Percentiles rank a stretch among this genome's conserved stretches.
These are phyloP conservation scores for Pantherophis alleghaniensis DNA, from an alignment of 2,797 vertebrate species.

Conservation along the genomic window DNA sequence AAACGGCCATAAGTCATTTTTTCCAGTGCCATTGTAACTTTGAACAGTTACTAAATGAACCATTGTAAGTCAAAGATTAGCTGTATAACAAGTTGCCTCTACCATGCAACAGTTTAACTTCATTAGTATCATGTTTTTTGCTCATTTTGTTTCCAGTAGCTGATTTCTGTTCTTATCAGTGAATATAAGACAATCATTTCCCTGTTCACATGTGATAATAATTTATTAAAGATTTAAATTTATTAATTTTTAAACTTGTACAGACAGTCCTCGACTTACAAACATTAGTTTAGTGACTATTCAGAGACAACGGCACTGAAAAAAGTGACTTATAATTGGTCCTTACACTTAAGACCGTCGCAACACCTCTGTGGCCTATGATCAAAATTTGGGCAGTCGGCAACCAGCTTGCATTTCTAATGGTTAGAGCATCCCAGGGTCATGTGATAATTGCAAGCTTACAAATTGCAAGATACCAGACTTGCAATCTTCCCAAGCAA, in stretches of 20 bases:
- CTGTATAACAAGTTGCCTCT: not conserved
- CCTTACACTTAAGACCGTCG: not conserved
- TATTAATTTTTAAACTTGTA: not conserved
- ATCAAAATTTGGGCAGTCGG: not conserved
- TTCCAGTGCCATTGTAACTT: too few relatives aligned
- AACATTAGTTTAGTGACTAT: not conserved
- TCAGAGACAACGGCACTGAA: not conserved
- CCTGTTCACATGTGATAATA: not conserved
- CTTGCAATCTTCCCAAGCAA: not conserved
- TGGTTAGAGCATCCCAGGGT: not conserved
- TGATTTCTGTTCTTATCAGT: not conserved
- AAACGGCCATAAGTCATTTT: too few relatives aligned
- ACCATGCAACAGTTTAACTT: not conserved
- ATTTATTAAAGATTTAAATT: not conserved
- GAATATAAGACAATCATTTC: not conserved
- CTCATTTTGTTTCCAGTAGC: not conserved
- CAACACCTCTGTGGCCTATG: not conserved
- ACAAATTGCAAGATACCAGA: not conserved
- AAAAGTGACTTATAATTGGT: not conserved
- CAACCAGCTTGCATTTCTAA: not conserved
- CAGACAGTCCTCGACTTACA: not conserved
- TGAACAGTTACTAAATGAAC: too few relatives aligned
- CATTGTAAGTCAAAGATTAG: too few relatives aligned
- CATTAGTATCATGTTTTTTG: not conserved
- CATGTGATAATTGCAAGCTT: not conserved